Base-by-base conservation (phyloP, 2,797 vertebrate genomes). In the Anguilla megastoma region DNA sequence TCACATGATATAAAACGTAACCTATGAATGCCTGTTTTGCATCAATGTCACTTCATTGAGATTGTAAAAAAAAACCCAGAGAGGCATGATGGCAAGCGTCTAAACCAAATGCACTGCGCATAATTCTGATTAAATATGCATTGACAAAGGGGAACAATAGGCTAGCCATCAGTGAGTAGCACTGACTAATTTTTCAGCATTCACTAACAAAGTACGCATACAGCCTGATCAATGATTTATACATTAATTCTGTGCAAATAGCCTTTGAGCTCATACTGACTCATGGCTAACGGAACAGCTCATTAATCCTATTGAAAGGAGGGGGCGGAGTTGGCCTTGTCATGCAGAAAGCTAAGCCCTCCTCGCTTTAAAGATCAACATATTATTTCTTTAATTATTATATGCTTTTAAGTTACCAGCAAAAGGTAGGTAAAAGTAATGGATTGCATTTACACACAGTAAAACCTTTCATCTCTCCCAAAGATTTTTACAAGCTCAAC, bases 371-470 rank as follows among this genome's bases (percentile, higher is more conserved):
- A 50, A 18, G 79, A 48, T 82, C 79, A 82, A 50, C 18, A 45
- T 82, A n/a, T 82, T n/a, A 50, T 82, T 82, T n/a, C 18, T 8
- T 27, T 50, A 82, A 50, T 82, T 82, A 82, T 82, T 82, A 16
- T n/a, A 24, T 82, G 45, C 41, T 82, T n/a, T 48, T 82, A 82
- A 82, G 33, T 45, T 24, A 82, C 36, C 45, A 24, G 41, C 8
- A 50, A 50, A n/a, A 21, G 79, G 41, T 24, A 48, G 18, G 79
- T n/a, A 82, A n/a, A 50, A 82, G 27, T n/a, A 82, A 48, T 82
- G 45, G 24, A 50, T 48, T 82, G 41, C 45, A 50, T 82, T 48
- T 82, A 18, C 27, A 79, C 10, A 76, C 33, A 50, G 79, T 24
- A 10, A 21, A 21, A 50, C 79, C 79, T 82, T 50, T 82, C 45